phyloP scores from a whole-genome alignment of 2,888 invertebrate genomes.

The Tromatobia lineatoria region DNA sequence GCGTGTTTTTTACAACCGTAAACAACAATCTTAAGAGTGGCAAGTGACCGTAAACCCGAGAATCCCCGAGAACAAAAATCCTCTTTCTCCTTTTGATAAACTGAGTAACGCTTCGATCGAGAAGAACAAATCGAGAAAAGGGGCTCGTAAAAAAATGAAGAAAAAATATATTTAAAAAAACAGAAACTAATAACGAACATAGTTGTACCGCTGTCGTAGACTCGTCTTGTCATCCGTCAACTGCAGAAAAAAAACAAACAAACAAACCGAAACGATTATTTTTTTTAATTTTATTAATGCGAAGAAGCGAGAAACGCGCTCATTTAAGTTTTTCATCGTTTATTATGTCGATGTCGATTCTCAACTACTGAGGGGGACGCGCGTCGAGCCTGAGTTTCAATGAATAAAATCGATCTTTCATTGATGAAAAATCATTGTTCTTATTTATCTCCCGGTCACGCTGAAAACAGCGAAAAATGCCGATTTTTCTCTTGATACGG shows the following conservation, averaged over 20 bases:
- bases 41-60: conserved; percentile 40
- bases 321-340: neutral
- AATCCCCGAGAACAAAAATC: neutral
- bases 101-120: conserved; percentile 11
- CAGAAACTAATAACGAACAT: conserved; percentile 17
- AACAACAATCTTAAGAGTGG: conserved; percentile 46
- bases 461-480: neutral
- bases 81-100: conserved; percentile 16
- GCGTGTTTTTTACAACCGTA: conserved; percentile 55
- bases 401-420: neutral
- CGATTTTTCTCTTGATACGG: neutral
- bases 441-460: neutral
- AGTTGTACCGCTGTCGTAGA: conserved; percentile 43
- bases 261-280: conserved; percentile 13
- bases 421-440: neutral
- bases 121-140: conserved; percentile 27
- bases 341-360: conserved; percentile 26
- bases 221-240: conserved; percentile 51
- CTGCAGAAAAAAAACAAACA: conserved; percentile 22
- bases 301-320: conserved; percentile 8
- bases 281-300: conserved; percentile 7
- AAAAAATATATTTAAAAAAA: conserved; percentile 19
- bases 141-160: conserved; percentile 18
- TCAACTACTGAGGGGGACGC: conserved; percentile 13
- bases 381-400: neutral